Evolutionary conservation across 2,797 vertebrate species (phyloP), one percentile per base, ranked within the genome.

Genomic region (Champsocephalus esox): DNA sequence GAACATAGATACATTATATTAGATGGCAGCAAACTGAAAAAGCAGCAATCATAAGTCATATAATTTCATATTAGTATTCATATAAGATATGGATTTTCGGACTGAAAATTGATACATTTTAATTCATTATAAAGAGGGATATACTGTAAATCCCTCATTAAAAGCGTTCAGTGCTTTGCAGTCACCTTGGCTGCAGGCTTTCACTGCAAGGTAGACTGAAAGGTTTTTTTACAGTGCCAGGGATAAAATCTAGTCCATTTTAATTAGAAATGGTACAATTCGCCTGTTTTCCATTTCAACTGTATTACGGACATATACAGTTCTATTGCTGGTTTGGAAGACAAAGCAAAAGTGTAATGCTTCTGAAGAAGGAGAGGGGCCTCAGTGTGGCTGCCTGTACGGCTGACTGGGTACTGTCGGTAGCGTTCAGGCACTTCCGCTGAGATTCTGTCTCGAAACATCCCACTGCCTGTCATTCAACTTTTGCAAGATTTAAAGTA

Each of bases 61-160:
- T 76, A 58, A 76, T 81, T 75, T 69, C 43, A 60, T 79, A 80
- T 86, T 89, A 84, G 84, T 87, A 89, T 92, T 87, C 58, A 80
- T 81, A 77, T 55, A 66, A 66, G 43, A 83, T 50, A 73, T 84
- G 69, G 66, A 72, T 77, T 82, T 68, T 76, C 48, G 74, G 41
- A 68, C 73, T 58, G 70, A 82, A 70, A 80, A 71, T 28, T 19
- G 52, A 79, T n/a, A 62, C 59, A 75, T 67, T 85, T 82, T 57
- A 84, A 88, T 86, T 77, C 56, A 74, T 83, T 77, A 74, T 45
- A 81, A 84, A 82, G 48, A 38, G 43, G 70, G 24, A 82, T 68
- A 70, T 66, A 19, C 28, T 28, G 28, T 71, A 60, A 51, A 77
- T 50, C 59, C 60, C 49, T 84, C 59, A 71, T 88, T 80, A 88